Evolutionary conservation across 2,888 invertebrate species (phyloP).

Genomic region (Romanomermis culicivorax): DNA sequence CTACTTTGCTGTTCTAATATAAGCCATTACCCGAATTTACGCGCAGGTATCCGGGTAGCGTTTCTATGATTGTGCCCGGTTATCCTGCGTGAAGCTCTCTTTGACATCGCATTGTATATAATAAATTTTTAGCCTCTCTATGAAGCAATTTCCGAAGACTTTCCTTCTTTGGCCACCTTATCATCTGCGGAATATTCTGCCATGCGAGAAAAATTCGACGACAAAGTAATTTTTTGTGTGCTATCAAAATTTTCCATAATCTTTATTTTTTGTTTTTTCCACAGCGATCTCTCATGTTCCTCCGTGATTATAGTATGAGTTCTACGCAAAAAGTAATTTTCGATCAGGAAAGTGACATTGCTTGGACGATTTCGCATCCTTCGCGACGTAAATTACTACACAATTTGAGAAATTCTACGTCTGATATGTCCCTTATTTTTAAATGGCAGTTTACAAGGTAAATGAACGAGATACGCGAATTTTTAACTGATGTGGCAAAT

Average conservation of each 20-base stretch:
- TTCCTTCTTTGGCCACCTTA: background rate
- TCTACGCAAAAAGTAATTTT: conserved; percentile 25
- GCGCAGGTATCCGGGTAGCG: too few relatives aligned
- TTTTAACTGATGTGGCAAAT: background rate
- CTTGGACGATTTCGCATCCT: conserved; percentile 61
- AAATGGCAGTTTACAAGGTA: conserved; percentile 9
- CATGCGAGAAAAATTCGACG: background rate
- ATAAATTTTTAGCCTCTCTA: conserved; percentile 3
- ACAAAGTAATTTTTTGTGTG: too few relatives aligned
- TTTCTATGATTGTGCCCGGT: too few relatives aligned
- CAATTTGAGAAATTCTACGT: conserved; percentile 14
- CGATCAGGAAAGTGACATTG: conserved; percentile 25
- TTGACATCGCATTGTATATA: too few relatives aligned
- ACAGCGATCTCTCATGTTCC: conserved; percentile 24
- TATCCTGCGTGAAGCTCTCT: too few relatives aligned
- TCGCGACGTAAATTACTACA: conserved; percentile 26
- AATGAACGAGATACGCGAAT: background rate
- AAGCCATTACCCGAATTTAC: too few relatives aligned
- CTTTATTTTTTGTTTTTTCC: conserved; percentile 10
- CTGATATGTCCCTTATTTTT: background rate
- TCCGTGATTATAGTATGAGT: conserved; percentile 28
- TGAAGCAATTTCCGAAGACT: background rate
- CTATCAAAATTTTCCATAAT: background rate
- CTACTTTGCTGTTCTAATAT: too few relatives aligned
- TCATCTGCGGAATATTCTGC: background rate